These are phyloP conservation scores for Mus spicilegus DNA, from an alignment of 2,113 vertebrate species.

Conservation along the genomic window DNA sequence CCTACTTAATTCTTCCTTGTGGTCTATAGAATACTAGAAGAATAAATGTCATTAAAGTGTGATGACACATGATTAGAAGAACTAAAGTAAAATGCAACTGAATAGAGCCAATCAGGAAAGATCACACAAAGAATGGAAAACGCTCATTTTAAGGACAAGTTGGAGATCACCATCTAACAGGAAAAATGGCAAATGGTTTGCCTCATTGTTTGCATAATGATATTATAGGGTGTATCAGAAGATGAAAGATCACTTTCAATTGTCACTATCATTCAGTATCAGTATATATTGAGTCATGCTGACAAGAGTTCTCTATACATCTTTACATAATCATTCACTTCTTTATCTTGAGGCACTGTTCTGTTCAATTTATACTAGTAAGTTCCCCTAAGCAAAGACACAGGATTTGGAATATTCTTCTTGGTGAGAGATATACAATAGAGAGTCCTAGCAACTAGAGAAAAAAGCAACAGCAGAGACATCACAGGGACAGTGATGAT, in stretches of 20 bases:
- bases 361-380: background rate
- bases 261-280: background rate
- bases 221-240: background rate
- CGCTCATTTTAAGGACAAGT: background rate
- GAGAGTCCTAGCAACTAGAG: background rate
- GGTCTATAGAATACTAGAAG: background rate
- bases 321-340: background rate
- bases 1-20: slow-evolving; percentile 24
- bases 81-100: background rate
- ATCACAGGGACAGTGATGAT: too few relatives aligned
- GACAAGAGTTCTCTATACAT: background rate
- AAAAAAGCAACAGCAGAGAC: background rate
- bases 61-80: background rate
- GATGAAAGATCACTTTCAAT: background rate
- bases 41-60: background rate
- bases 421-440: fast-evolving
- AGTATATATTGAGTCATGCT: background rate
- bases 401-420: background rate
- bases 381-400: background rate
- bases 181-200: background rate
- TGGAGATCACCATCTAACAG: background rate
- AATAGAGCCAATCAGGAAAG: background rate
- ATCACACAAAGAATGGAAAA: background rate
- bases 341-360: background rate
- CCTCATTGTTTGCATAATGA: background rate